Evolutionary conservation across 1,140 invertebrate genomes (phyloP).

Genomic region (Drosophila pectinifera): DNA sequence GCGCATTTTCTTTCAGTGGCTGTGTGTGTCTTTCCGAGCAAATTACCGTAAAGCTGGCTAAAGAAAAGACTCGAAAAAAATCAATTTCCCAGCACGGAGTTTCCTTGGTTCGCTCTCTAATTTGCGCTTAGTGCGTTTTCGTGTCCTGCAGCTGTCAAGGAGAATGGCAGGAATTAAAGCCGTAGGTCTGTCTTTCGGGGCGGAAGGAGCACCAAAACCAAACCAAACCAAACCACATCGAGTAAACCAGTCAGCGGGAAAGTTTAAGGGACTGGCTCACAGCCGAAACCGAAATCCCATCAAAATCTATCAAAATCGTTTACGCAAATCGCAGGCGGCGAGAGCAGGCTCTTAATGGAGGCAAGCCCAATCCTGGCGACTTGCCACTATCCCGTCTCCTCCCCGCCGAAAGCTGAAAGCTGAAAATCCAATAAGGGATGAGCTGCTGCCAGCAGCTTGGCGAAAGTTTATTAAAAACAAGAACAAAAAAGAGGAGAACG

Average conservation of each 20-base stretch:
- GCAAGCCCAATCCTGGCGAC: neutral
- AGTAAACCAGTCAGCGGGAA: slow-evolving; percentile 19
- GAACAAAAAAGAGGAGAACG: neutral
- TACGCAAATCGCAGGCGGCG: slow-evolving; percentile 69
- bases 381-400: slow-evolving; percentile 33
- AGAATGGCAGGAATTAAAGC: slow-evolving; percentile 63
- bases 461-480: slow-evolving; percentile 67
- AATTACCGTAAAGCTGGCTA: slow-evolving; percentile 54
- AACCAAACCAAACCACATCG: neutral
- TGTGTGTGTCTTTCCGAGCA: slow-evolving; percentile 5
- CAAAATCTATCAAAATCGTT: slow-evolving; percentile 82
- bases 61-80: slow-evolving; percentile 59
- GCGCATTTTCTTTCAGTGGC: slow-evolving; percentile 1
- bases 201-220: slow-evolving; percentile 36
- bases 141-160: slow-evolving; percentile 54
- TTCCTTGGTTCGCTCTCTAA: slow-evolving; percentile 45
- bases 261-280: slow-evolving; percentile 13
- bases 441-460: slow-evolving; percentile 46
- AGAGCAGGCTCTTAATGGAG: slow-evolving; percentile 39
- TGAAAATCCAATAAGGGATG: slow-evolving; percentile 73
- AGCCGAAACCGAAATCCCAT: slow-evolving; percentile 64
- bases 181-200: slow-evolving; percentile 23
- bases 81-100: slow-evolving; percentile 61
- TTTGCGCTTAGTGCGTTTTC: slow-evolving; percentile 78
- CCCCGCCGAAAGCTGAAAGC: slow-evolving; percentile 35